These are phyloP conservation scores for Apis laboriosa DNA, from an alignment of 1,140 invertebrate species.

Conservation along the genomic window DNA sequence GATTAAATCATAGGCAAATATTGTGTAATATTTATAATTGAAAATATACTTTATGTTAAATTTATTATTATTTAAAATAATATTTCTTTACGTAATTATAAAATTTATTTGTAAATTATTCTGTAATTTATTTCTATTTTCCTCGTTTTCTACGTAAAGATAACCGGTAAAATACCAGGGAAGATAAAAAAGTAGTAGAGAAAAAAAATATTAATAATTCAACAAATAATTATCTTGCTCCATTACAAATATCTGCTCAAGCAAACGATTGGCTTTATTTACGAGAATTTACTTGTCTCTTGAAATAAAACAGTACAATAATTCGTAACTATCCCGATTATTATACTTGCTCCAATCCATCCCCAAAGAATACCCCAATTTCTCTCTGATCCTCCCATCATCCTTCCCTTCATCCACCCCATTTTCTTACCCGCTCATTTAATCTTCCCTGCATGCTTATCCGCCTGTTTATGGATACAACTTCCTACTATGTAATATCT, in stretches of 20 bases:
- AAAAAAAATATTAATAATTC: background rate
- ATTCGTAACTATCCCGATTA: background rate
- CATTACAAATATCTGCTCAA: background rate
- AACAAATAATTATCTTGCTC: background rate
- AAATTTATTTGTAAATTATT: too few relatives aligned
- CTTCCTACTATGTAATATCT: background rate
- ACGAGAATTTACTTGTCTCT: background rate
- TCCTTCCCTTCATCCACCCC: background rate
- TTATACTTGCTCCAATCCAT: background rate
- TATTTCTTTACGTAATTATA: too few relatives aligned
- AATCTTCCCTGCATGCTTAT: background rate
- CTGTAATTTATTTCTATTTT: too few relatives aligned
- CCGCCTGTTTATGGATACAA: background rate
- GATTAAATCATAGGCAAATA: too few relatives aligned
- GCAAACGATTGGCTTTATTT: background rate
- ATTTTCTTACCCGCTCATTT: background rate
- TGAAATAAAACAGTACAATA: too few relatives aligned
- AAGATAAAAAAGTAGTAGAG: background rate
- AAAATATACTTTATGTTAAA: too few relatives aligned
- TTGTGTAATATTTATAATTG: too few relatives aligned
- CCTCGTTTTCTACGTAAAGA: too few relatives aligned
- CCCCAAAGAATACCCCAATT: background rate
- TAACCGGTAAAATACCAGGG: too few relatives aligned
- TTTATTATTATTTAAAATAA: too few relatives aligned
- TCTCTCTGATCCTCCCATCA: background rate